phyloP scores from a whole-genome alignment of 2,113 vertebrate genomes.

The Percopsis transmontana region DNA sequence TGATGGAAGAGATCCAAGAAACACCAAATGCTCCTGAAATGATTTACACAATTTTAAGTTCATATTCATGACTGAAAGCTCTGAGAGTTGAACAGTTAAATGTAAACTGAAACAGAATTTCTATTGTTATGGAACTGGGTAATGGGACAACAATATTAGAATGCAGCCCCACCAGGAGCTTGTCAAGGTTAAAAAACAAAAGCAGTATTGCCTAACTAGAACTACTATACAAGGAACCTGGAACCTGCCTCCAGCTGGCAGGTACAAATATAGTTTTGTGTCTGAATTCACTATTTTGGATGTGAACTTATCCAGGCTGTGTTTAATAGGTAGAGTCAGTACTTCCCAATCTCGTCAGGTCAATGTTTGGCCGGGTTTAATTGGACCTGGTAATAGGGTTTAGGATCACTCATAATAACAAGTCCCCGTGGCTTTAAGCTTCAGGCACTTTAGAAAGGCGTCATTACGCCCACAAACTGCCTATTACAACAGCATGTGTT shows the following conservation, averaged over 20 bases:
- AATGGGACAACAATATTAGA: constrained; percentile 41
- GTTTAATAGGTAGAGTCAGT: constrained; percentile 19
- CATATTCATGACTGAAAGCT: background rate
- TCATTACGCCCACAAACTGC: constrained; percentile 54
- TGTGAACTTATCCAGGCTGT: background rate
- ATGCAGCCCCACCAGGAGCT: constrained; percentile 36
- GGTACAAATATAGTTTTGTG: constrained; percentile 2
- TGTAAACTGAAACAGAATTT: constrained; percentile 30
- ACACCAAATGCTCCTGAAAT: background rate
- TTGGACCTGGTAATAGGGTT: constrained; percentile 34
- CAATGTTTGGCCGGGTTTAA: constrained; percentile 20
- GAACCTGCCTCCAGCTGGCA: constrained; percentile 4
- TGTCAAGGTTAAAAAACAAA: constrained; percentile 43
- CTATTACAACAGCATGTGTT: constrained; percentile 38
- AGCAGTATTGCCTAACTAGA: constrained; percentile 17
- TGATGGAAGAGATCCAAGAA: background rate
- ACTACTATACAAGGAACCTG: constrained; percentile 24
- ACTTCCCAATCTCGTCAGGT: too few relatives aligned
- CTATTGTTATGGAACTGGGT: constrained; percentile 26
- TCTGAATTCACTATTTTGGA: constrained; percentile 28
- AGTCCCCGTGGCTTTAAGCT: constrained; percentile 56
- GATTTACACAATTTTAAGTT: background rate
- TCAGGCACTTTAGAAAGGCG: constrained; percentile 72
- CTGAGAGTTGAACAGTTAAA: constrained; percentile 10
- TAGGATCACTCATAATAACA: constrained; percentile 46